A percentile compares a stretch with the other conserved stretches of the same genome.
Evolutionary conservation across 2,113 vertebrate species (phyloP).

Genomic region (Hepsetus odoe): DNA sequence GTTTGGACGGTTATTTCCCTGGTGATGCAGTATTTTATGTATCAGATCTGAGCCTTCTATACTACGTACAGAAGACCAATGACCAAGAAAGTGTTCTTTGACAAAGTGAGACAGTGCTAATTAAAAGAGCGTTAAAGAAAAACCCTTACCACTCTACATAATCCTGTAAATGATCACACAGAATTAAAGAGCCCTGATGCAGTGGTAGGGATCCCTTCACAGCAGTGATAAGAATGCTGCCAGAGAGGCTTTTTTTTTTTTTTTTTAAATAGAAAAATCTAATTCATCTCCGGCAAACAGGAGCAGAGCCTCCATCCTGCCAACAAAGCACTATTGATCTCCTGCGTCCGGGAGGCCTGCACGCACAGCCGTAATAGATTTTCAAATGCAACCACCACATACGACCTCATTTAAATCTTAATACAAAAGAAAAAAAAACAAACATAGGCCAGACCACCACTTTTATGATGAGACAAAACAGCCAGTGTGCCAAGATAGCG

Average conservation of each 20-base stretch:
- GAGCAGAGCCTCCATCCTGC: slow-evolving; percentile 31
- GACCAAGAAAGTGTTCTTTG: neutral
- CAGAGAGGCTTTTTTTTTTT: neutral
- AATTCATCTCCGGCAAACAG: slow-evolving; percentile 42
- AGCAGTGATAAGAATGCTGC: slow-evolving; percentile 8
- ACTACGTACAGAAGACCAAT: neutral
- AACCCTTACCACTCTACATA: slow-evolving; percentile 3
- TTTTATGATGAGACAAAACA: slow-evolving; percentile 26
- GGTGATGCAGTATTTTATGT: no score
- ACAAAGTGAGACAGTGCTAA: neutral
- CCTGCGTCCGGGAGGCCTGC: slow-evolving; percentile 27
- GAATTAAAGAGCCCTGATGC: slow-evolving; percentile 33
- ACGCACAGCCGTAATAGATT: slow-evolving; percentile 40
- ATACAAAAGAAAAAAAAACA: no score
- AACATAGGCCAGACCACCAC: neutral
- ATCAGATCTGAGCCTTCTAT: neutral
- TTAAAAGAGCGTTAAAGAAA: neutral
- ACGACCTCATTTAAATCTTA: slow-evolving; percentile 35
- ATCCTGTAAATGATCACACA: slow-evolving; percentile 10
- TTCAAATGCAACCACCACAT: slow-evolving; percentile 37
- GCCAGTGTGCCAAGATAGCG: neutral
- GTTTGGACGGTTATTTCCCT: no score
- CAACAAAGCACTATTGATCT: slow-evolving; percentile 55
- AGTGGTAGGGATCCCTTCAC: neutral
- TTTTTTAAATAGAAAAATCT: slow-evolving; percentile 33